A percentile compares a stretch with the other conserved stretches of the same genome.
Evolutionary conservation across 2,888 invertebrate species (phyloP).

Genomic region (Netelia melanura): DNA sequence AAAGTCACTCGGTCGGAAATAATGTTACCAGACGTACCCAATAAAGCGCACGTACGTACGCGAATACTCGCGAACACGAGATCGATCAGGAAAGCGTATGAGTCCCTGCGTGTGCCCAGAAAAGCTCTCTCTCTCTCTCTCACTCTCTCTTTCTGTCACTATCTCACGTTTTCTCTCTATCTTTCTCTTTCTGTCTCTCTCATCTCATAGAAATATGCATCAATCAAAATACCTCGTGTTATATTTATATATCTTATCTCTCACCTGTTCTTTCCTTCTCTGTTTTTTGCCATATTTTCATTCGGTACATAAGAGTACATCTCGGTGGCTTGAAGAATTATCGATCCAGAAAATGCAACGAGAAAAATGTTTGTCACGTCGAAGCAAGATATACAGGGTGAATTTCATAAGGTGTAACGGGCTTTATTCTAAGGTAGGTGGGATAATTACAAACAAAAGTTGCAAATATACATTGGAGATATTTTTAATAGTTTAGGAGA

Average conservation of each 20-base stretch:
- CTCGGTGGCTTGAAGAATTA: constrained; percentile 43
- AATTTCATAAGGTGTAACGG: too few relatives aligned
- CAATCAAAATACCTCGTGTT: constrained; percentile 34
- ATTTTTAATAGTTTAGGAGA: too few relatives aligned
- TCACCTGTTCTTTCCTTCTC: constrained; percentile 8
- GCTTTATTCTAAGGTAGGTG: too few relatives aligned
- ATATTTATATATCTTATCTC: not conserved
- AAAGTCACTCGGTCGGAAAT: not conserved
- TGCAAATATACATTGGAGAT: too few relatives aligned
- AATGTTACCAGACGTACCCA: not conserved
- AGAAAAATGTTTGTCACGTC: constrained; percentile 49
- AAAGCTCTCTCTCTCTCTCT: constrained; percentile 1
- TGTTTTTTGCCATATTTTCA: constrained; percentile 65
- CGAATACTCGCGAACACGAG: not conserved
- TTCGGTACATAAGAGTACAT: constrained; percentile 31
- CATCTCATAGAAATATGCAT: not conserved
- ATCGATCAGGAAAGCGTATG: not conserved
- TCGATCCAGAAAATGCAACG: constrained; percentile 55
- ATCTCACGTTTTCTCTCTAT: too few relatives aligned
- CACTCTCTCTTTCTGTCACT: not conserved
- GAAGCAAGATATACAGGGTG: constrained; percentile 15
- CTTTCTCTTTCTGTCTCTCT: too few relatives aligned
- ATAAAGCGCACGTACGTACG: not conserved
- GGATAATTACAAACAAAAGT: too few relatives aligned
- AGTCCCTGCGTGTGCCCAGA: not conserved